Conservation (phyloP, 2,113 vertebrate species). For the Isichthys henryi region DNA sequence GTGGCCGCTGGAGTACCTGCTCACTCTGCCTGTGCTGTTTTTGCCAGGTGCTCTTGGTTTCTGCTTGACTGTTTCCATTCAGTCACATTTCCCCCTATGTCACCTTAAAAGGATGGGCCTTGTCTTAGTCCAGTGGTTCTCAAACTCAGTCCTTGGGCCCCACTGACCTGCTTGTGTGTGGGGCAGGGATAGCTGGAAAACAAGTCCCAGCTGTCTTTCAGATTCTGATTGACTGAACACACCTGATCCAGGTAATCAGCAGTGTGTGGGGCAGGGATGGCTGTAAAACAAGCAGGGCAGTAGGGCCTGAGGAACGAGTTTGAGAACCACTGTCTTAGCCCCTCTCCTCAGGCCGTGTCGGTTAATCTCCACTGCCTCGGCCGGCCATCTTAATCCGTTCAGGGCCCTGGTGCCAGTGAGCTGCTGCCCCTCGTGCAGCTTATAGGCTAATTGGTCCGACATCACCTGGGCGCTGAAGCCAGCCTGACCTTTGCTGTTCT, state of each 20-base stretch:
- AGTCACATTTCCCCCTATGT: conserved; percentile 29
- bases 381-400: conserved; percentile 70
- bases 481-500: conserved; percentile 57
- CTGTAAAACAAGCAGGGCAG: too few relatives aligned
- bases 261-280: too few relatives aligned
- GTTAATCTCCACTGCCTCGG: conserved; percentile 65
- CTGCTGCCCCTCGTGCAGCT: conserved; percentile 52
- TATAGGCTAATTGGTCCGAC: conserved; percentile 63
- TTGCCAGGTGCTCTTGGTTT: conserved; percentile 56
- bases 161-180: too few relatives aligned
- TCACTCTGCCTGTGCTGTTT: conserved; percentile 59
- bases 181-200: too few relatives aligned
- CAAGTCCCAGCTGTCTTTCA: too few relatives aligned
- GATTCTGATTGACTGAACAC: too few relatives aligned
- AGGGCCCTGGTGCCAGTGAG: conserved; percentile 60
- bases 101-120: conserved; percentile 39
- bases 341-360: conserved; percentile 34
- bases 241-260: too few relatives aligned
- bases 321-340: conserved; percentile 14
- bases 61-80: conserved; percentile 34
- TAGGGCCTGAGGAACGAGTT: too few relatives aligned
- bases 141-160: too few relatives aligned
- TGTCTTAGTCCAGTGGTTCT: conserved; percentile 14
- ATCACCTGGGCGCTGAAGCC: conserved; percentile 48
- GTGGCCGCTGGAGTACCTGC: conserved; percentile 44